Percentiles rank a stretch among this genome's conserved stretches.
Conservation (phyloP, 1,140 invertebrate genomes). For the Heterodera carotae region DNA sequence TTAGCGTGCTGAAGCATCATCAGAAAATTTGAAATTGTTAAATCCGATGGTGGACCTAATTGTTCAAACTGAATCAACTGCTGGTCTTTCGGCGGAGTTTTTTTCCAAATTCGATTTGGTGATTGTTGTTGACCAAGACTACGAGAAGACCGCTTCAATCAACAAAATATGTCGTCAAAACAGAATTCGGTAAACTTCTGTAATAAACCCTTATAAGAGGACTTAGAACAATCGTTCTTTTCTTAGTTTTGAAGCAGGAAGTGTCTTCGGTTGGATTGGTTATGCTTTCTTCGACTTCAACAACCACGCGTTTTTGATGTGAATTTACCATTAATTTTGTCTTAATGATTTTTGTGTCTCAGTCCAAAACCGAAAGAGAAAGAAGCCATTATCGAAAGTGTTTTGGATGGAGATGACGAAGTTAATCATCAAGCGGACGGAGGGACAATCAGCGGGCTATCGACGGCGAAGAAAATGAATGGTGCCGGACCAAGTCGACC, state of each 20-base stretch:
- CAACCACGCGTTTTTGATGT: slow-evolving; percentile 83
- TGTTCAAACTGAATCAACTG: slow-evolving; percentile 73
- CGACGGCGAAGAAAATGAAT: slow-evolving; percentile 24
- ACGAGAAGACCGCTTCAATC: slow-evolving; percentile 75
- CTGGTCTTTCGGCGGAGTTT: slow-evolving; percentile 72
- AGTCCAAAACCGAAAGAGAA: slow-evolving; percentile 51
- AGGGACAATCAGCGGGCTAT: not conserved
- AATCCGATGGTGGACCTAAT: slow-evolving; percentile 88
- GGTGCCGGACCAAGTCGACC: not conserved
- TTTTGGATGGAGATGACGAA: slow-evolving; percentile 42
- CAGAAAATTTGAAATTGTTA: slow-evolving; percentile 76
- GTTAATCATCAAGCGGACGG: slow-evolving; percentile 1
- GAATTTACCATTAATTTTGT: slow-evolving; percentile 67
- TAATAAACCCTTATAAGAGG: too few species aligned
- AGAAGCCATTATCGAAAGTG: slow-evolving; percentile 11
- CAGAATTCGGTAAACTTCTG: slow-evolving; percentile 75
- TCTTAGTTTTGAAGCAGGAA: slow-evolving; percentile 71
- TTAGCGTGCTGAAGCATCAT: slow-evolving; percentile 80
- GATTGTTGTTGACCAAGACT: slow-evolving; percentile 76
- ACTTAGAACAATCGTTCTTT: too few species aligned
- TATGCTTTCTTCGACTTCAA: slow-evolving; percentile 86
- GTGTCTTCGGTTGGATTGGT: slow-evolving; percentile 90
- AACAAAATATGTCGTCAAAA: slow-evolving; percentile 79
- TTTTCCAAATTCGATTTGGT: slow-evolving; percentile 83
- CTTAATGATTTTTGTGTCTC: slow-evolving; percentile 22